Evolutionary conservation across 2,888 invertebrate species (phyloP).

Genomic region (Sipha maydis): DNA sequence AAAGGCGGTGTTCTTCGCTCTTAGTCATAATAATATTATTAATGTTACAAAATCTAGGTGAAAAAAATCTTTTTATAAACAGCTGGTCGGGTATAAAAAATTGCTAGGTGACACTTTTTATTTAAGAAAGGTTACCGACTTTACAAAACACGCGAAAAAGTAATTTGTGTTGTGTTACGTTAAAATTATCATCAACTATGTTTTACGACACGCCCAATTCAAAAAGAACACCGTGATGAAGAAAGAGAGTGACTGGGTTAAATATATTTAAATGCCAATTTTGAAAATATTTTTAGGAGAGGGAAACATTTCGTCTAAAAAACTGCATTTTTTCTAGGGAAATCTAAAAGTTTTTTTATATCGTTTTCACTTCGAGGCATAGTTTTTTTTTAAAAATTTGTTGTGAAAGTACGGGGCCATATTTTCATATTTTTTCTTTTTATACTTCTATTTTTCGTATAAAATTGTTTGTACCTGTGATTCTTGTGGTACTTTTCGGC

Average conservation of each 20-base stretch:
- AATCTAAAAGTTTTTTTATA: slow-evolving; percentile 35
- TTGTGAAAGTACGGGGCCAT: neutral
- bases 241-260: neutral
- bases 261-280: slow-evolving; percentile 56
- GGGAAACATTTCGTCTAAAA: slow-evolving; percentile 14
- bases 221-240: neutral
- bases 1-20: neutral
- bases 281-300: slow-evolving; percentile 19
- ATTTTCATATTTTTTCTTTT: neutral
- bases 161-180: slow-evolving; percentile 53
- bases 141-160: slow-evolving; percentile 53
- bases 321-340: slow-evolving; percentile 21
- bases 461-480: slow-evolving; percentile 26
- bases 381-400: neutral
- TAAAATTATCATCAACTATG: slow-evolving; percentile 56
- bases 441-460: neutral
- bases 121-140: slow-evolving; percentile 37
- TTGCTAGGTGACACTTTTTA: slow-evolving; percentile 43
- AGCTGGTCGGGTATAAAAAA: slow-evolving; percentile 12
- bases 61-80: slow-evolving; percentile 49
- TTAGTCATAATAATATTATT: slow-evolving; percentile 37
- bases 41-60: slow-evolving; percentile 29
- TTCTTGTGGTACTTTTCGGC: slow-evolving; percentile 46
- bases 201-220: slow-evolving; percentile 37
- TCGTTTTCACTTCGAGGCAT: neutral